Evolutionary conservation across 2,888 invertebrate genomes (phyloP), one percentile per base, ranked within the genome.

Genomic region (Lordiphosa andalusiaca): DNA sequence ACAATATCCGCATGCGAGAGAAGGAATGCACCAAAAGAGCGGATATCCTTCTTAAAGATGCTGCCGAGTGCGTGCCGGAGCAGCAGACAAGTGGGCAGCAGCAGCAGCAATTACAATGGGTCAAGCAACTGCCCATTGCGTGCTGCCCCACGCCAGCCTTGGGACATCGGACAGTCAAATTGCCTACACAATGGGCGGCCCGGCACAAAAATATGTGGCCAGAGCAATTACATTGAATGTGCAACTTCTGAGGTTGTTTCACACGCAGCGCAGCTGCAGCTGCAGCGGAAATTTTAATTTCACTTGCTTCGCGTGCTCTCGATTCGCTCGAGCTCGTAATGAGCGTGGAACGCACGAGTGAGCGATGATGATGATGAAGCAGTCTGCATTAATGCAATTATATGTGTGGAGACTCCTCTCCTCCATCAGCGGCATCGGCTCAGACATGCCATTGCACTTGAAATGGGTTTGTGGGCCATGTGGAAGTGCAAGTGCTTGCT

Each of bases 11-110:
- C 77, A 81, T 76, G 57, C 56, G 23, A 30, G 52, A 47, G n/a
- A n/a, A n/a, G 36, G 23, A 38, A 21, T 7, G 33, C 36, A 56
- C 42, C 56, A 37, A 59, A 59, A 69, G 55, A 68, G 67, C 85
- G 78, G 78, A 78, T 83, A 78, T 78, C 78, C 78, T 78, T 75
- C 85, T 78, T 83, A 75, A 71, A 61, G 39, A 47, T 53, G 39
- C 54, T 49, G 53, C 47, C 63, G 54, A 48, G 47, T 62, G 50
- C 63, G 25, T 48, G 10, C 13, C 54, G 57, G 16, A 16, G 16
- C 33, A 33, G 33, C 16, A 21, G 50, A 51, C 44, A 25, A 19
- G 50, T 39, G 30, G 51, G 35, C 40, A 46, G 2, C 46, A 25
- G 21, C 40, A 33, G 35, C 47, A 40, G n/a, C 55, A 50, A 53